Evolutionary conservation across 2,888 invertebrate genomes (phyloP), one percentile per base, ranked within the genome.

Genomic region (Synergus umbraculus): DNA sequence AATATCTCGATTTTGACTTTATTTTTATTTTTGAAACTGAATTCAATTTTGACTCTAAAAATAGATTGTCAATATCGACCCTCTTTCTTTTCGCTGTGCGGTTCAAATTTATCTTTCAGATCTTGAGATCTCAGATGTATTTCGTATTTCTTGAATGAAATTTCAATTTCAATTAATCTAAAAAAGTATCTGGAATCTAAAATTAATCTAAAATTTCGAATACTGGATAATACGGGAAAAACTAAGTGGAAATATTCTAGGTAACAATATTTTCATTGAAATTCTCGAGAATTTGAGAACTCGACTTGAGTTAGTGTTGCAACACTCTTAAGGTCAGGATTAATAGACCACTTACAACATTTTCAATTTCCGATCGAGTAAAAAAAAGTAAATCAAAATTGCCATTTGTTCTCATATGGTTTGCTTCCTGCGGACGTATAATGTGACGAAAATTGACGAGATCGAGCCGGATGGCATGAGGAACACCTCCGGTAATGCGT

Each of bases 371-470:
- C 12, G 12, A 60, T 65, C 8, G 15, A 41, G 8, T 65, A 67
- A 22, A 49, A 49, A 44, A 49, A 49, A 44, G 29, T 5, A 10
- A 54, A 73, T 54, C 54, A 49, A 73, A 73, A 73, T 73, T 73
- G 73, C 29, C 46, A 54, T 37, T 49, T 37, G 49, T 54, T 46
- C 73, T 41, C 49, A 49, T 43, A 43, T 43, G 13, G 37, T 29
- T 49, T 29, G 49, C 73, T 73, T 73, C 73, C 73, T 73, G 49
- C 73, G 73, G 73, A 73, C 73, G 73, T 73, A 73, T 73, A 73
- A 54, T 54, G 54, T 73, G 73, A 73, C 73, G 73, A 73, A 73
- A 73, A 73, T 73, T 73, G 73, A 73, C 54, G 73, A 73, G 73
- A 73, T 73, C 54, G 73, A 73, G 37, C 54, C 73, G 73, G 73